phyloP scores from a whole-genome alignment of 1,140 invertebrate genomes.

The Gonioctena quinquepunctata region DNA sequence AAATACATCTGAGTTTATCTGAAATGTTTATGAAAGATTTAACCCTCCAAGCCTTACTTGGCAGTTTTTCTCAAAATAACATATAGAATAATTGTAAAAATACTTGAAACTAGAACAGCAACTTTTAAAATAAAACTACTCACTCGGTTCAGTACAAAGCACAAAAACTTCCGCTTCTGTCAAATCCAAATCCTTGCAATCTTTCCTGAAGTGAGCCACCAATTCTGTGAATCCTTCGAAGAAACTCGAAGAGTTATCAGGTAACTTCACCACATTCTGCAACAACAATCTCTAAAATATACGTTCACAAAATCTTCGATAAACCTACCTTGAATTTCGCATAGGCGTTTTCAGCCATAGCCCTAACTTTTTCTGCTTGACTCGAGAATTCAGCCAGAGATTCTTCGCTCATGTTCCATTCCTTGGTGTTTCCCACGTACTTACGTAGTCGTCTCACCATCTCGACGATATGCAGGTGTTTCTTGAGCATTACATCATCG shows the following conservation, averaged over 20 bases:
- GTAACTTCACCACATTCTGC: conserved; percentile 58
- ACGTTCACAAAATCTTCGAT: neutral
- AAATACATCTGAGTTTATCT: too few species aligned
- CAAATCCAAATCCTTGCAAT: conserved; percentile 64
- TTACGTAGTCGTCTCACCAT: conserved; percentile 69
- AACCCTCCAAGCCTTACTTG: too few species aligned
- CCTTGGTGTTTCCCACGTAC: conserved; percentile 74
- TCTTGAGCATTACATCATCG: conserved; percentile 79
- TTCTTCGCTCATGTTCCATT: conserved; percentile 70
- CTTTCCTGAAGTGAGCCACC: conserved; percentile 61
- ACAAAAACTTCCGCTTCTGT: conserved; percentile 60
- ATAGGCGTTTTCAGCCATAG: conserved; percentile 59
- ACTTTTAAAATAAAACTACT: too few species aligned
- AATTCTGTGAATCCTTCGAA: conserved; percentile 64
- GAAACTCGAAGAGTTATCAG: conserved; percentile 59
- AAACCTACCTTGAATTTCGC: conserved; percentile 37
- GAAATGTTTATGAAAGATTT: too few species aligned
- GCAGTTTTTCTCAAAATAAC: too few species aligned
- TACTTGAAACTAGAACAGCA: too few species aligned
- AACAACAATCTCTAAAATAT: conserved; percentile 24
- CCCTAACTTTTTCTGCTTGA: conserved; percentile 68
- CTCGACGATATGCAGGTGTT: conserved; percentile 81
- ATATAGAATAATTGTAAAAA: too few species aligned
- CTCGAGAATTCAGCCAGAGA: conserved; percentile 66
- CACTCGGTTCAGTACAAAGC: conserved; percentile 59